Percentiles rank a stretch among this genome's conserved stretches.
Conservation (phyloP, 2,888 invertebrate species). For the Deilephila elpenor region DNA sequence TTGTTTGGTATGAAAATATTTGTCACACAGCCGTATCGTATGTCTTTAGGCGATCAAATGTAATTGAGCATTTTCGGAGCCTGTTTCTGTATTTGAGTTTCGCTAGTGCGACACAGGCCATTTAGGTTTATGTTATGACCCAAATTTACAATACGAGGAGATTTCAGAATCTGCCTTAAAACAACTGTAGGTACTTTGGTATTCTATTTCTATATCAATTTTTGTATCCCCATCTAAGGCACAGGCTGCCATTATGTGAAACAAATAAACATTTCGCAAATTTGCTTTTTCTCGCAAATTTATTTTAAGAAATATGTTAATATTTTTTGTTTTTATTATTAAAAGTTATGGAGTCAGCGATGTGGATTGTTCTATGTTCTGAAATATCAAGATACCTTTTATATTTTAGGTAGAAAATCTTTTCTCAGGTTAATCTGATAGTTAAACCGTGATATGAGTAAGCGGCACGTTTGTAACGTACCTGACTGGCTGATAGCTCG, state of each 20-base stretch:
- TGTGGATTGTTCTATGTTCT: background rate
- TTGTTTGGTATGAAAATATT: background rate
- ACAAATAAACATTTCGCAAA: background rate
- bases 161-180: too few relatives aligned
- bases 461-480: slow-evolving; percentile 13
- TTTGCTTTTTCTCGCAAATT: background rate
- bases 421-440: background rate
- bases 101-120: too few relatives aligned
- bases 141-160: too few relatives aligned
- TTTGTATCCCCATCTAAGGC: too few relatives aligned
- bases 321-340: background rate
- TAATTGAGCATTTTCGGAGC: too few relatives aligned
- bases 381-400: background rate
- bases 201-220: too few relatives aligned
- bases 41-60: background rate
- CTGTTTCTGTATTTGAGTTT: too few relatives aligned
- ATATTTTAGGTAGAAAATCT: background rate
- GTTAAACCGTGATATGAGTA: background rate
- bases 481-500: slow-evolving; percentile 2
- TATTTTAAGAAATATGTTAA: background rate
- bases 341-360: background rate
- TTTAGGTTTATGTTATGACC: too few relatives aligned
- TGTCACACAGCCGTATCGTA: background rate
- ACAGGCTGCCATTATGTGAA: too few relatives aligned
- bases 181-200: too few relatives aligned